Evolutionary conservation across 1,140 invertebrate species (phyloP), one percentile per base, ranked within the genome.

Genomic region (Aphis gossypii): DNA sequence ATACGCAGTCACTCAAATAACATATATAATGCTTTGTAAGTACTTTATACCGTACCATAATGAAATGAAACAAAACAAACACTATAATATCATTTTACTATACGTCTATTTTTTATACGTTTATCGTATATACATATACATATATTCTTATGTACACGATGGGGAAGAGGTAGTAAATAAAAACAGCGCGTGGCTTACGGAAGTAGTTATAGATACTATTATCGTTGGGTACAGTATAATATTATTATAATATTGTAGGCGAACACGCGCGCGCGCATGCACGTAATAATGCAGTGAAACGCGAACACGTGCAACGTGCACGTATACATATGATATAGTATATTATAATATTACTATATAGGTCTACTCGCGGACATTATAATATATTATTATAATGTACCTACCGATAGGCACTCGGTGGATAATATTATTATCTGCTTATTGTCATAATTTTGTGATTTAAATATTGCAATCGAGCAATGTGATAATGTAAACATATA

Each of bases 251-350:
- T 38, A 83, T 83, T 88, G 46, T 35, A 23, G n/a, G 18, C 86
- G 30, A 88, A 88, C 86, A 87, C 86, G 46, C 86, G 46, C 30
- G 86, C 84, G 46, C 18, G n/a, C 30, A 76, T 41, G 38, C 30
- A 76, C 6, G 21, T 46, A 46, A 46, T 87, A 21, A 87, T 88
- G n/a, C 44, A 51, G 30, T n/a, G 87, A 51, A 88, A 88, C 25
- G 83, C 83, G 41, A 88, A 88, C 46, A 88, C 86, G 86, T 51
- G 82, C 38, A 84, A 41, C 35, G 46, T 51, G 25, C 46, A 88
- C 46, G 1, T n/a, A 48, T 46, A n/a, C n/a, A 48, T 30, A 86
- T 35, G 35, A 38, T 38, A 46, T 46, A 9, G 30, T 41, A 84
- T 46, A 86, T 18, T 68, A 35, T 51, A 86, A 46, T 25, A 30